phyloP scores from a whole-genome alignment of 1,140 invertebrate genomes.

The Oryctes rhinoceros region DNA sequence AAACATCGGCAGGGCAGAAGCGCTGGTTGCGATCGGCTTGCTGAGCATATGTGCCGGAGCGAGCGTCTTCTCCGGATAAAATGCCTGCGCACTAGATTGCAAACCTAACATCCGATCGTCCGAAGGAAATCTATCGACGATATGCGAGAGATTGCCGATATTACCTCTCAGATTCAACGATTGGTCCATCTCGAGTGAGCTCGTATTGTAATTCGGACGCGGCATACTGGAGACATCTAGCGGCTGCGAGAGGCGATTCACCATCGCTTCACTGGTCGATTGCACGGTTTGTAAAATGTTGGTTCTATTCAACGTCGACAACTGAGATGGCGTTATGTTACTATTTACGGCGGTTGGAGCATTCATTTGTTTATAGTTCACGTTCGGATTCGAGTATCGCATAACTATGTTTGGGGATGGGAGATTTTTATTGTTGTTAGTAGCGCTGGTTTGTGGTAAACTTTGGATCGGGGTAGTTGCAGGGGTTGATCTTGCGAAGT shows the following conservation, averaged over 20 bases:
- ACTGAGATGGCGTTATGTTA: not conserved
- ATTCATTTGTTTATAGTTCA: constrained; percentile 48
- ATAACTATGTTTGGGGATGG: constrained; percentile 44
- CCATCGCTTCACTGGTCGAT: constrained; percentile 24
- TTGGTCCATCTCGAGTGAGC: constrained; percentile 54
- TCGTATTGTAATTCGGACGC: constrained; percentile 51
- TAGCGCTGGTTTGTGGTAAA: constrained; percentile 32
- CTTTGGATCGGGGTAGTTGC: not conserved
- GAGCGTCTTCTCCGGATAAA: constrained; percentile 63
- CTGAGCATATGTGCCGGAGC: constrained; percentile 65
- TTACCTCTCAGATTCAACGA: constrained; percentile 61
- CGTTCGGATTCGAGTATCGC: constrained; percentile 44
- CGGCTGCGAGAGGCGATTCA: constrained; percentile 43
- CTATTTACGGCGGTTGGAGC: constrained; percentile 39
- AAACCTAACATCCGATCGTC: constrained; percentile 65
- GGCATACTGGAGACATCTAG: constrained; percentile 46
- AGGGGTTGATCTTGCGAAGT: constrained; percentile 46
- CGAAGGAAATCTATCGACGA: constrained; percentile 67
- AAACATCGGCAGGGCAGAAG: constrained; percentile 56
- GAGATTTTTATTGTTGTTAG: constrained; percentile 41
- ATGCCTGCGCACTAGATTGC: constrained; percentile 55
- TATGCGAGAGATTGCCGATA: constrained; percentile 68
- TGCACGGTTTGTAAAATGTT: constrained; percentile 29
- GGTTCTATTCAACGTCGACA: not conserved
- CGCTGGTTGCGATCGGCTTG: constrained; percentile 62